phyloP scores from a whole-genome alignment of 2,797 vertebrate species.

The Cyprinodon diabolis region DNA sequence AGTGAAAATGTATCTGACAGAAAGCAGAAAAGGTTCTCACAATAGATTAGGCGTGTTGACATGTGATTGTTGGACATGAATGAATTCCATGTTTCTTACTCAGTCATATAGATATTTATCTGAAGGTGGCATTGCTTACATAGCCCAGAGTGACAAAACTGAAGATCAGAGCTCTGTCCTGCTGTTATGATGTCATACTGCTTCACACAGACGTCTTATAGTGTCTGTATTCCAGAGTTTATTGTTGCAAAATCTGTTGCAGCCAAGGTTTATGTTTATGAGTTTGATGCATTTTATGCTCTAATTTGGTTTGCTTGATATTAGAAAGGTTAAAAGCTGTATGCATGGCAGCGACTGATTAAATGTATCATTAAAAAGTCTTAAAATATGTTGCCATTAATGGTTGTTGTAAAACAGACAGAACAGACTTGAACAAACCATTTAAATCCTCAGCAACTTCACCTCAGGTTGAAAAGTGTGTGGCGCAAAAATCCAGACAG shows the following conservation, averaged over 20 bases:
- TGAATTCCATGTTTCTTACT: slow-evolving; percentile 10
- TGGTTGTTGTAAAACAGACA: too few relatives aligned
- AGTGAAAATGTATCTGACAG: slow-evolving; percentile 61
- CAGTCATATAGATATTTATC: slow-evolving; percentile 11
- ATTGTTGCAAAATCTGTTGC: background rate
- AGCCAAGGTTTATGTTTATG: background rate
- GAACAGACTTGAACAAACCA: too few relatives aligned
- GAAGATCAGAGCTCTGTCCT: slow-evolving; percentile 26
- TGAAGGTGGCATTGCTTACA: slow-evolving; percentile 10
- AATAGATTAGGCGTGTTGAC: slow-evolving; percentile 62
- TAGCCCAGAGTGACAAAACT: slow-evolving; percentile 23
- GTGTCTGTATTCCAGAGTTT: background rate
- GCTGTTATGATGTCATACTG: slow-evolving; percentile 34
- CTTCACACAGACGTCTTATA: slow-evolving; percentile 9
- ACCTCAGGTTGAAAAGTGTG: slow-evolving; percentile 10
- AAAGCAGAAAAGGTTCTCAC: slow-evolving; percentile 58
- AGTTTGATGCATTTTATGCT: background rate
- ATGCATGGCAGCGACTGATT: background rate
- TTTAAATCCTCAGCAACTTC: too few relatives aligned
- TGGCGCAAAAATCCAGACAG: slow-evolving; percentile 17
- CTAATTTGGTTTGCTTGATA: background rate
- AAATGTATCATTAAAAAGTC: too few relatives aligned
- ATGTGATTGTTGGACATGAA: slow-evolving; percentile 44
- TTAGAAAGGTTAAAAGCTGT: background rate
- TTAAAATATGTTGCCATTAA: too few relatives aligned